Evolutionary conservation across 1,140 invertebrate genomes (phyloP).

Genomic region (Orius laevigatus): DNA sequence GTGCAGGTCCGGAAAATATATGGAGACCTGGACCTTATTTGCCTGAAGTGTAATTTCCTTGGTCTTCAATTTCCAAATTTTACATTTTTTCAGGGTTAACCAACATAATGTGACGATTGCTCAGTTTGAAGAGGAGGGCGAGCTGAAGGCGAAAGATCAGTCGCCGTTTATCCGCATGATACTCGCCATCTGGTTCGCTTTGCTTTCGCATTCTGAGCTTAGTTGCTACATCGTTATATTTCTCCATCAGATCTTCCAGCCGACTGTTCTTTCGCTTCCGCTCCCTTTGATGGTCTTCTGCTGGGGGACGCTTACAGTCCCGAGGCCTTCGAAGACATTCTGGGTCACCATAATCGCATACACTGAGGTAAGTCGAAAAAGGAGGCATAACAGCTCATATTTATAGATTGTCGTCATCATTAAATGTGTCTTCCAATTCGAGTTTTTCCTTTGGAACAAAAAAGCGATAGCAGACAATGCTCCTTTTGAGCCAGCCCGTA

Average conservation of each 20-base stretch:
- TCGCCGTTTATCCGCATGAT: constrained; percentile 40
- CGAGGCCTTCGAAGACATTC: constrained; percentile 90
- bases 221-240: constrained; percentile 94
- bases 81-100: constrained; percentile 9
- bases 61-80: too few relatives aligned
- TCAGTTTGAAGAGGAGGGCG: constrained; percentile 22
- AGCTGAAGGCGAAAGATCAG: constrained; percentile 48
- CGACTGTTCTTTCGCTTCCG: constrained; percentile 79
- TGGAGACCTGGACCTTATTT: constrained; percentile 39
- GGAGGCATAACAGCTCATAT: constrained; percentile 5
- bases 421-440: constrained; percentile 96
- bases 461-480: constrained; percentile 33
- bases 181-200: constrained; percentile 58
- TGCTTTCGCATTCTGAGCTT: constrained; percentile 83
- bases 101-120: constrained; percentile 13
- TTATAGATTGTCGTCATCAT: constrained; percentile 77
- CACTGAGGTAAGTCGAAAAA: constrained; percentile 48
- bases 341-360: constrained; percentile 97
- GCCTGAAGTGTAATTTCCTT: too few relatives aligned
- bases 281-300: constrained; percentile 92
- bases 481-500: constrained; percentile 65
- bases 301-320: constrained; percentile 95
- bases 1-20: constrained; percentile 47
- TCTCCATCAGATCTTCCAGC: constrained; percentile 84
- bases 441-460: constrained; percentile 72